phyloP scores from a whole-genome alignment of 2,888 invertebrate genomes.

The Diarsia mendica region DNA sequence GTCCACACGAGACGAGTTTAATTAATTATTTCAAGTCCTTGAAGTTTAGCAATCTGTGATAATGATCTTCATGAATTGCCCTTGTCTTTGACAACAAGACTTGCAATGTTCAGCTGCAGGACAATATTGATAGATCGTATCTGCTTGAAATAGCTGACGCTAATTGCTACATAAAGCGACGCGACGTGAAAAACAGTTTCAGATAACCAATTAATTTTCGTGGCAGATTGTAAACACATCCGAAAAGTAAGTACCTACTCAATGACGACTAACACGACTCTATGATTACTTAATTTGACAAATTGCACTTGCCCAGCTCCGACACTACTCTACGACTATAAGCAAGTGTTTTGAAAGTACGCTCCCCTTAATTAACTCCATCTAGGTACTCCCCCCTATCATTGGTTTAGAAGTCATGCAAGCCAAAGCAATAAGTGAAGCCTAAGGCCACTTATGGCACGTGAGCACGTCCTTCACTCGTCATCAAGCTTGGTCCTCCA shows the following conservation, averaged over 20 bases:
- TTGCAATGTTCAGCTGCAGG: neutral
- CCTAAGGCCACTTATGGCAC: neutral
- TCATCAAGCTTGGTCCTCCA: too few species aligned
- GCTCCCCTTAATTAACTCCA: too few species aligned
- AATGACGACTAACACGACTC: too few species aligned
- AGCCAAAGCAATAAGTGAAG: too few species aligned
- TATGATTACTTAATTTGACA: too few species aligned
- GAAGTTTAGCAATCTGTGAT: slow-evolving; percentile 39
- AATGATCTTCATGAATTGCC: slow-evolving; percentile 47
- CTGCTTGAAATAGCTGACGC: neutral
- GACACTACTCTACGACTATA: too few species aligned
- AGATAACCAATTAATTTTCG: neutral
- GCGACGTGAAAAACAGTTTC: neutral
- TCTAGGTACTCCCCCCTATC: neutral
- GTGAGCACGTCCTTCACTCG: too few species aligned
- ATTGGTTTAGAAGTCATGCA: neutral
- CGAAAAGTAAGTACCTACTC: neutral
- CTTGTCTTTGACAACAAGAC: slow-evolving; percentile 30
- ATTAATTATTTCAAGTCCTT: slow-evolving; percentile 62
- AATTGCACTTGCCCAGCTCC: too few species aligned
- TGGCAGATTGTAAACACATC: neutral
- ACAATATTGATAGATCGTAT: slow-evolving; percentile 17
- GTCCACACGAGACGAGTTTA: slow-evolving; percentile 44
- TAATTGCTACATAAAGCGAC: neutral
- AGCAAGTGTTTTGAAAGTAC: too few species aligned